phyloP scores from a whole-genome alignment of 1,140 invertebrate genomes.

The Cyrtorhinus lividipennis region DNA sequence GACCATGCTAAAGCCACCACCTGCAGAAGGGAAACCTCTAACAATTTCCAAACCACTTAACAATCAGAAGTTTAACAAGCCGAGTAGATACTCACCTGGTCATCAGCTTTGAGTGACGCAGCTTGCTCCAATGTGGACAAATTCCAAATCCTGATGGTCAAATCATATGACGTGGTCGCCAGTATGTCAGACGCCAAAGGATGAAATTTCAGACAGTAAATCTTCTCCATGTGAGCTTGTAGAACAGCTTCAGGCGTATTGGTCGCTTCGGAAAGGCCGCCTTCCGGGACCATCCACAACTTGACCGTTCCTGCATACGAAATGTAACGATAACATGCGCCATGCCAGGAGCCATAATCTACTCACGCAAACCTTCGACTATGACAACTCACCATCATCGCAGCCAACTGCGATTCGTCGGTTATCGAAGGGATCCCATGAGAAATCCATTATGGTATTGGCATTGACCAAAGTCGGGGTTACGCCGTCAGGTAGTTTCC shows the following conservation, averaged over 20 bases:
- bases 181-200: constrained; percentile 72
- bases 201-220: constrained; percentile 82
- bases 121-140: constrained; percentile 33
- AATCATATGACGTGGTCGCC: constrained; percentile 74
- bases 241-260: constrained; percentile 43
- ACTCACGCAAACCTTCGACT: no score
- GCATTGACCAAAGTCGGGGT: constrained; percentile 76
- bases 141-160: constrained; percentile 77
- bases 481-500: constrained; percentile 62
- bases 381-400: constrained; percentile 61
- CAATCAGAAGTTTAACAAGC: no score
- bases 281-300: constrained; percentile 62
- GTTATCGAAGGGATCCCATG: constrained; percentile 83
- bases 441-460: constrained; percentile 77
- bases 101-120: constrained; percentile 13
- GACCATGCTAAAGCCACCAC: constrained; percentile 87
- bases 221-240: constrained; percentile 71
- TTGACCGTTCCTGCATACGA: constrained; percentile 41
- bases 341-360: no score
- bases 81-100: constrained; percentile 13
- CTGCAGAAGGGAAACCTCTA: constrained; percentile 29
- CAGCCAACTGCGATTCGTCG: constrained; percentile 67
- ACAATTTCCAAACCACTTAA: no score
- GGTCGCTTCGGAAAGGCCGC: constrained; percentile 55
- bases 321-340: no score